Base-by-base conservation (phyloP, 1,140 invertebrate genomes). In the Lepidurus apus region DNA sequence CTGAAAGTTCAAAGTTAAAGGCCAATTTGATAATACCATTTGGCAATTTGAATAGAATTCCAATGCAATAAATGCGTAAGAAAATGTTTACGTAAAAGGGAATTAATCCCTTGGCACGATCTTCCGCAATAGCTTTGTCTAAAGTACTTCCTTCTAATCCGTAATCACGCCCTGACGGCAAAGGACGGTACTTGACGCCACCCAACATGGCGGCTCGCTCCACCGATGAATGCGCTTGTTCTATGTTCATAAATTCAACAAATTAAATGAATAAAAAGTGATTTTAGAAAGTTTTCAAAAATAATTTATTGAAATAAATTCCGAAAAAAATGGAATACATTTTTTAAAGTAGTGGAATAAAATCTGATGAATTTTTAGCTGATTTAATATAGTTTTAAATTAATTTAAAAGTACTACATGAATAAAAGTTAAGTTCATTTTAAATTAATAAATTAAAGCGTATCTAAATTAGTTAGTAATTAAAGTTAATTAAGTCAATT, bases 211-310 rank as follows among this genome's bases (percentile, higher is more conserved):
- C 94, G 43, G 95, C 96, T 13, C 96, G 89, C 86, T 98, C 96
- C 1, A 98, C 96, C 0, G 95, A 97, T 21, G 94, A 97, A 86
- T 98, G 96, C 1, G 95, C 91, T 90, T 97, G 94, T 82, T 89
- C 92, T 93, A 82, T 76, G 87, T 10, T 6, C 13, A 42, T 44
- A 17, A 75, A 75, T 75, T 43, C 21, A n/a, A 43, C 2, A 42
- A 4, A 7, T 1, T 24, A n/a, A 43, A 42, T 42, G 43, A 42
- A 13, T 6, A 13, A 17, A 53, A 53, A 1, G 13, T n/a, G 3
- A 53, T 8, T 53, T 53, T 53, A 17, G 5, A 10, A 53, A 53
- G 26, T 26, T 26, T 26, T 26, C 1, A 26, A 26, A 26, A 26
- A 26, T 26, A 26, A 0, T 26, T 26, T 26, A 0, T 26, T 26